Evolutionary conservation across 2,113 vertebrate species (phyloP), one percentile per base, ranked within the genome.

Genomic region (Alligator mississippiensis): DNA sequence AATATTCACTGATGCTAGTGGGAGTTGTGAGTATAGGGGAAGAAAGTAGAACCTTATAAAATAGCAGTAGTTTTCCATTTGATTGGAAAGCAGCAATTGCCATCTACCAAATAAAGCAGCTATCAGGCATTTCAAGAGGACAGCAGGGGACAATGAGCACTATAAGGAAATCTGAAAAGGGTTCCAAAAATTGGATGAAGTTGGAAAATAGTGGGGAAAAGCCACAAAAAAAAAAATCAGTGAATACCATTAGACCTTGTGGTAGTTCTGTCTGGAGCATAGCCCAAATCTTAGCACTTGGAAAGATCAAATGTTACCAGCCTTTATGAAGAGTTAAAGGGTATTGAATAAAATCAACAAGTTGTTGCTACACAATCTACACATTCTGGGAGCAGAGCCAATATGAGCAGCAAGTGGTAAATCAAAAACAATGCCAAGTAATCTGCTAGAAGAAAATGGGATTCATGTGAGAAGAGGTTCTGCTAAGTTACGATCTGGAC

Each of bases 1-100:
- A 62, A 81, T 93, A 94, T 94, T 79, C 79, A 34, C 66, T 94
- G 85, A 87, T 94, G 81, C 78, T n/a, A 27, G 81, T 94, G 92
- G 61, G 94, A 94, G 90, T 94, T 89, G 92, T 72, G 78, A 72
- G 16, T 90, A 30, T 72, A 93, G 96, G 91, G 93, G 94, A 95
- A 96, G 95, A 62, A 19, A 70, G 80, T 89, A 80, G 60, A 94
- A 22, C 60, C 87, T 82, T 63, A 28, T 27, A 79, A 9, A n/a
- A 58, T 80, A 86, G 89, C 80, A 91, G 90, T 30, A n/a, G 60
- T 86, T 95, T 78, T 90, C 89, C 90, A 7, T 47, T 93, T 89
- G 84, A 0, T 64, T 84, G 87, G 72, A 88, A 82, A 93, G 94
- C 72, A 78, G 59, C 90, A 82, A 24, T 82, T 34, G 82, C n/a